A percentile compares a stretch with the other conserved stretches of the same genome.
Evolutionary conservation across 2,888 invertebrate species (phyloP).

Genomic region (Aradus depressus): DNA sequence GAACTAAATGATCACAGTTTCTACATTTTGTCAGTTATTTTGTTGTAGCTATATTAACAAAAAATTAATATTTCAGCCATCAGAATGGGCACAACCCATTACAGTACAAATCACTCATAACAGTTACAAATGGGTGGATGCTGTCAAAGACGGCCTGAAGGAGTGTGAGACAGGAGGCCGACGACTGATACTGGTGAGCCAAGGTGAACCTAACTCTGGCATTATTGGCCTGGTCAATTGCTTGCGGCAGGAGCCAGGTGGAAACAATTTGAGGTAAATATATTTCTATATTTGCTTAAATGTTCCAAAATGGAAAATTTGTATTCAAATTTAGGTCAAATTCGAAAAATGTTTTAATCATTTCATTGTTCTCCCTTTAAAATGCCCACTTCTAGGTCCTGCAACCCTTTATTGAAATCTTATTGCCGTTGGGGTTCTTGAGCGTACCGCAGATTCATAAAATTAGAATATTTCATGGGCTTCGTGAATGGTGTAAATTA

Average conservation of each 20-base stretch:
- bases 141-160: conserved; percentile 60
- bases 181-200: conserved; percentile 54
- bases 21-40: too few species aligned
- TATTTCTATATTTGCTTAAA: background rate
- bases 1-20: too few species aligned
- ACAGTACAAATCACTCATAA: conserved; percentile 57
- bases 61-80: conserved; percentile 15
- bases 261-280: conserved; percentile 56
- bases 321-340: background rate
- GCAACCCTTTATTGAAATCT: too few species aligned
- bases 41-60: background rate
- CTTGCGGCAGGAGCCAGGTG: conserved; percentile 76
- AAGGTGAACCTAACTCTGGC: conserved; percentile 58
- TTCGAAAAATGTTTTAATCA: too few species aligned
- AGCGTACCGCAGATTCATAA: too few species aligned
- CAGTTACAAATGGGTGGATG: conserved; percentile 68
- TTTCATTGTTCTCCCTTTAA: too few species aligned
- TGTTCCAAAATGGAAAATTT: background rate
- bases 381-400: too few species aligned
- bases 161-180: conserved; percentile 49
- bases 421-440: too few species aligned
- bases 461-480: too few species aligned
- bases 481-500: too few species aligned
- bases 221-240: conserved; percentile 83
- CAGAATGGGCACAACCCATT: conserved; percentile 36